A percentile compares a stretch with the other conserved stretches of the same genome.
Evolutionary conservation across 2,797 vertebrate species (phyloP).

Genomic region (Xenops minutus): DNA sequence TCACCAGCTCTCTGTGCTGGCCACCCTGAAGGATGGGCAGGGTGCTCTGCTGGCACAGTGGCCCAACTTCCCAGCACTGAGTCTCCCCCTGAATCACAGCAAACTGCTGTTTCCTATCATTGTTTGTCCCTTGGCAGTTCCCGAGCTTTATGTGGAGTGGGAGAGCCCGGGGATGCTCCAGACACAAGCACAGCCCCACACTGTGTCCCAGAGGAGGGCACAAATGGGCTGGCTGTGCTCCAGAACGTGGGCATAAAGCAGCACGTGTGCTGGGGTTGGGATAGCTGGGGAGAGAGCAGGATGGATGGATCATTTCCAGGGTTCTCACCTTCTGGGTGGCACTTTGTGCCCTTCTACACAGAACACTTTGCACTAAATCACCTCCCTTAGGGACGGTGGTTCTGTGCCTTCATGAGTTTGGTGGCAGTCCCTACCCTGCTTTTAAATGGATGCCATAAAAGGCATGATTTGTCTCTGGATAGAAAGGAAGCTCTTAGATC

Average conservation of each 20-base stretch:
- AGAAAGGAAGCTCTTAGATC: not conserved
- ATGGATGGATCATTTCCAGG: not conserved
- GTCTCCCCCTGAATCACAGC: not conserved
- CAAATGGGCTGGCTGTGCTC: not conserved
- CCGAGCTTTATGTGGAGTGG: not conserved
- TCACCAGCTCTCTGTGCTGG: no score
- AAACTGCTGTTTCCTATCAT: not conserved
- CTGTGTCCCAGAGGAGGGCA: not conserved
- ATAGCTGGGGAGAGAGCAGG: not conserved
- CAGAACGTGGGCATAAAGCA: not conserved
- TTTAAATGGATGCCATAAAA: not conserved
- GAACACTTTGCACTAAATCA: not conserved
- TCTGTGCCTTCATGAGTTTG: not conserved
- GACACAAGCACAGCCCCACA: fast-evolving
- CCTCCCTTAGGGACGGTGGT: fast-evolving
- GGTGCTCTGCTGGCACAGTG: not conserved
- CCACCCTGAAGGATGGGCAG: not conserved
- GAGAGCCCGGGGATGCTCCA: not conserved
- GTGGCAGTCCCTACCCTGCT: fast-evolving
- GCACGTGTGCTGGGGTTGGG: not conserved
- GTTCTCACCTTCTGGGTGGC: not conserved
- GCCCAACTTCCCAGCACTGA: not conserved
- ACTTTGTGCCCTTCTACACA: not conserved
- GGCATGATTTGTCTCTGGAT: not conserved
- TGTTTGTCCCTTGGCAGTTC: not conserved